These are phyloP conservation scores for Acrobasis suavella DNA, from an alignment of 2,888 invertebrate species.

Conservation along the genomic window DNA sequence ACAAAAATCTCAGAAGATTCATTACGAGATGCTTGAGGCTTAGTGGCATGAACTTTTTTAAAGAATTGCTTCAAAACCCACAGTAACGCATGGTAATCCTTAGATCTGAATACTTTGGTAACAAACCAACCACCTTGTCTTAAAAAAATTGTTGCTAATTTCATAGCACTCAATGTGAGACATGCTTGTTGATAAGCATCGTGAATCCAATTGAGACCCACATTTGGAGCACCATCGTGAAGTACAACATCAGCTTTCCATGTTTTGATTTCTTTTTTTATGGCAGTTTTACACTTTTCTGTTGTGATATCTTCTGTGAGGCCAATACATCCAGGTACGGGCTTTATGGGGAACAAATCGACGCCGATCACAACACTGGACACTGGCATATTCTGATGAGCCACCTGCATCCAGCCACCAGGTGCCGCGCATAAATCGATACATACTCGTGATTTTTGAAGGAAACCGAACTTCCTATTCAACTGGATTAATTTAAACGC, in stretches of 20 bases:
- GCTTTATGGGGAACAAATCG: conserved; percentile 95
- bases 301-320: conserved; percentile 98
- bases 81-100: conserved; percentile 96
- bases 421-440: conserved; percentile 99
- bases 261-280: conserved; percentile 93
- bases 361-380: conserved; percentile 97
- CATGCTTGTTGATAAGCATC: conserved; percentile 98
- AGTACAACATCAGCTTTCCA: conserved; percentile 99
- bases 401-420: conserved; percentile 99
- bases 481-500: conserved; percentile 99
- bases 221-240: conserved; percentile 99
- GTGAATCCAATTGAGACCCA: conserved; percentile 97
- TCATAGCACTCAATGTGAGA: conserved; percentile 95
- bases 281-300: conserved; percentile 91
- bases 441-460: conserved; percentile 97
- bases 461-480: conserved; percentile 97
- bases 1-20: conserved; percentile 99
- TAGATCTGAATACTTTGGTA: conserved; percentile 98
- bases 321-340: conserved; percentile 94
- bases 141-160: conserved; percentile 94
- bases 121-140: conserved; percentile 97
- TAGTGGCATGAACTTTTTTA: conserved; percentile 98
- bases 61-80: conserved; percentile 99
- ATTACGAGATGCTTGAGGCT: conserved; percentile 98
- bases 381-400: conserved; percentile 98